phyloP scores from a whole-genome alignment of 2,113 vertebrate genomes.

The Podilymbus podiceps region DNA sequence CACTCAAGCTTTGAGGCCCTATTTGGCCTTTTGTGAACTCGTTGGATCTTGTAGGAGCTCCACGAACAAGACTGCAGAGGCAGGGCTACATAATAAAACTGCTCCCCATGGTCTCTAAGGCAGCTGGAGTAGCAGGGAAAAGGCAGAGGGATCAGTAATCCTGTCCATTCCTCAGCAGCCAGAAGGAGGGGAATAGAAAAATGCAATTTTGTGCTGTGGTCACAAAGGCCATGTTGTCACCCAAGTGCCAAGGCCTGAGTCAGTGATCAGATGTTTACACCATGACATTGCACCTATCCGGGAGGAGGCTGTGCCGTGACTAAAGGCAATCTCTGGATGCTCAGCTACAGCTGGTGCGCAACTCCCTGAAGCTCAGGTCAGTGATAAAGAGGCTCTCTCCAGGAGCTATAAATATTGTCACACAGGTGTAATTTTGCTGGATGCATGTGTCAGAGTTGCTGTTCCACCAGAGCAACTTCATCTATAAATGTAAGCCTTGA shows the following conservation, averaged over 20 bases:
- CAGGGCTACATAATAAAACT: neutral
- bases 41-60: neutral
- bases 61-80: neutral
- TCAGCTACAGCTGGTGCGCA: neutral
- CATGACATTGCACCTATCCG: rapidly evolving
- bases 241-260: neutral
- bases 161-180: neutral
- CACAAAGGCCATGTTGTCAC: neutral
- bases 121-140: neutral
- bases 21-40: neutral
- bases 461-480: slow-evolving; percentile 50
- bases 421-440: slow-evolving; percentile 30
- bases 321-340: neutral
- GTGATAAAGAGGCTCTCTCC: slow-evolving; percentile 40
- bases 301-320: neutral
- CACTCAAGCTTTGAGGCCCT: neutral
- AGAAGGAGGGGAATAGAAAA: neutral
- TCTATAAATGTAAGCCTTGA: slow-evolving; percentile 43
- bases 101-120: neutral
- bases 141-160: neutral
- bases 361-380: slow-evolving; percentile 23
- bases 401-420: slow-evolving; percentile 57
- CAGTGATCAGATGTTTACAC: neutral
- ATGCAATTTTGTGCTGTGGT: neutral
- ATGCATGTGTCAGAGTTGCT: slow-evolving; percentile 28